Conservation (phyloP, 2,797 vertebrate genomes). For the Tapirus indicus region DNA sequence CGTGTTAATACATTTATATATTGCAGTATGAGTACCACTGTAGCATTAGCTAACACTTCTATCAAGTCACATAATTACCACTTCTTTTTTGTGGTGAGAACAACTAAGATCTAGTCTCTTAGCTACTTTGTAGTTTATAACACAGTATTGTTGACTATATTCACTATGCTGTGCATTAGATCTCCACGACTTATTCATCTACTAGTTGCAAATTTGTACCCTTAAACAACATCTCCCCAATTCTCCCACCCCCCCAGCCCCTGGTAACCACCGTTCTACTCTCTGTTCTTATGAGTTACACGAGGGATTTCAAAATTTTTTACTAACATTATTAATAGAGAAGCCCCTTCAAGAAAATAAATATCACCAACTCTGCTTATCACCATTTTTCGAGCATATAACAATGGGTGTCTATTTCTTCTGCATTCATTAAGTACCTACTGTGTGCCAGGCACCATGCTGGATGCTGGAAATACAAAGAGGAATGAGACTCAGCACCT, state of each 20-base stretch:
- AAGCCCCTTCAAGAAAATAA: conserved; percentile 20
- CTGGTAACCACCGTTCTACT: not conserved
- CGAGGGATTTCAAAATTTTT: conserved; percentile 30
- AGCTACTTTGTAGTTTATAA: not conserved
- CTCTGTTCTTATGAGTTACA: not conserved
- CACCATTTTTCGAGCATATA: not conserved
- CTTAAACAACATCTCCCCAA: not conserved
- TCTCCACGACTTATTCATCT: not conserved
- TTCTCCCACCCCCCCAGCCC: not conserved
- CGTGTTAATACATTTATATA: not conserved
- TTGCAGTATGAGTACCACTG: not conserved
- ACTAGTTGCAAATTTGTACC: not conserved
- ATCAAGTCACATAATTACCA: not conserved
- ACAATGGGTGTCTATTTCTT: conserved; percentile 16
- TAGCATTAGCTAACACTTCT: not conserved
- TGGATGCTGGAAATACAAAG: conserved; percentile 18
- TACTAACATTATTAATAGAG: conserved; percentile 22
- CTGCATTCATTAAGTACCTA: conserved; percentile 19
- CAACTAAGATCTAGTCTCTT: not conserved
- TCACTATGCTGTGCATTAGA: not conserved
- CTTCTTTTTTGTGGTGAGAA: not conserved
- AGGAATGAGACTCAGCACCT: not conserved
- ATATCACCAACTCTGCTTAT: not conserved
- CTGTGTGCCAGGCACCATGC: not conserved
- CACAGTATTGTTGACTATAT: not conserved